Evolutionary conservation across 1,140 invertebrate genomes (phyloP).

Genomic region (Tetramorium simillimum): DNA sequence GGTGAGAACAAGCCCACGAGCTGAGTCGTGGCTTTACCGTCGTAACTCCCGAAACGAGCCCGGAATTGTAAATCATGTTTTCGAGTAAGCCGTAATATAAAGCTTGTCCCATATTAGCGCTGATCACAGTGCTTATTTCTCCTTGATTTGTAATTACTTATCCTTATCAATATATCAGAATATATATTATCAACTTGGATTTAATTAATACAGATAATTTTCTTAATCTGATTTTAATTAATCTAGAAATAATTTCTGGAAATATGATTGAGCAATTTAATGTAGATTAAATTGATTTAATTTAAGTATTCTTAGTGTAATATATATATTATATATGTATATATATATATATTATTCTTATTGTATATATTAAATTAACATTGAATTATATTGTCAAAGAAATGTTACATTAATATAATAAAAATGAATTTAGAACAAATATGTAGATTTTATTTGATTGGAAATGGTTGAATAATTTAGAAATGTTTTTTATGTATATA

Average conservation of each 20-base stretch:
- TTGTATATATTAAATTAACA: background rate
- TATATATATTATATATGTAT: too few species aligned
- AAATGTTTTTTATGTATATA: background rate
- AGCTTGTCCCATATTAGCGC: background rate
- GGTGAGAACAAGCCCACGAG: slow-evolving; percentile 21
- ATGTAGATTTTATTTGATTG: background rate
- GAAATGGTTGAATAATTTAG: background rate
- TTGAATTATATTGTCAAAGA: background rate
- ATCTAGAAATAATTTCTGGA: background rate
- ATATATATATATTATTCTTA: too few species aligned
- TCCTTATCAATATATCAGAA: background rate
- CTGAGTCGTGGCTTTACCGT: slow-evolving; percentile 22
- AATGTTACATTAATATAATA: background rate
- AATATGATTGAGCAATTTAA: background rate
- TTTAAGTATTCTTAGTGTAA: background rate
- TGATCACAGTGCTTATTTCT: background rate
- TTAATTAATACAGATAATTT: background rate
- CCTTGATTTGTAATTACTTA: background rate
- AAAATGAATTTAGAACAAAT: background rate
- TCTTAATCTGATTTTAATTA: background rate
- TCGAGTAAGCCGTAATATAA: slow-evolving; percentile 1
- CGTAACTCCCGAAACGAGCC: slow-evolving; percentile 40
- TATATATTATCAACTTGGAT: background rate
- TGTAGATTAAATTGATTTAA: background rate
- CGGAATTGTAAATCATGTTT: slow-evolving; percentile 44